Evolutionary conservation across 1,140 invertebrate genomes (phyloP), one percentile per base, ranked within the genome.

Genomic region (Papilio xuthus): DNA sequence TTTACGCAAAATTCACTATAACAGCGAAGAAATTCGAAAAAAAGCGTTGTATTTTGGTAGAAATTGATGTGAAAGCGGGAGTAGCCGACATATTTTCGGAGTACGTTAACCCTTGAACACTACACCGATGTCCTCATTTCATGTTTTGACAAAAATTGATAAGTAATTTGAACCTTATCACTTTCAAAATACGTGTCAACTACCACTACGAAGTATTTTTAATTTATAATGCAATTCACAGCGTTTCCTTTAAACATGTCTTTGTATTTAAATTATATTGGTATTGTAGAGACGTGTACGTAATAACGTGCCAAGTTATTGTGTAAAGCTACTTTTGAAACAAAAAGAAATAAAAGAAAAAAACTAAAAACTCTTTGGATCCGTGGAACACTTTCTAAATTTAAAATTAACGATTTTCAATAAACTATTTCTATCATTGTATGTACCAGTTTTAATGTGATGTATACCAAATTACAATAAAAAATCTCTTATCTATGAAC

Each of bases 21-120:
- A 63, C 47, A 50, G 2, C 13, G 18, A 6, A 26, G 26, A 63
- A 63, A 63, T 60, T 23, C 20, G 23, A 60, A 60, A 28, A 2
- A 28, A 28, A 63, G n/a, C 60, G 23, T 60, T 23, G 53, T 26
- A 63, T 63, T 63, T 63, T 63, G 23, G 23, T 63, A 28, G 60
- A 63, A 63, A 63, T 63, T 26, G 26, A 63, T 18, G 60, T 63
- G 60, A 63, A 63, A 63, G 60, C 60, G 60, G 60, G 60, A 63
- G 60, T 15, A 23, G 60, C 10, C 60, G 60, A 63, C 26, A 63
- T 63, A 63, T 63, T 63, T 63, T 63, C 60, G 60, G 60, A 63
- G 60, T 63, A 63, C 60, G 12, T 63, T 63, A 63, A 63, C 60
- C 60, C 60, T 63, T 15, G 13, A 28, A 63, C 60, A 13, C 26